phyloP scores from a whole-genome alignment of 2,888 invertebrate genomes.

The Spodoptera picta region DNA sequence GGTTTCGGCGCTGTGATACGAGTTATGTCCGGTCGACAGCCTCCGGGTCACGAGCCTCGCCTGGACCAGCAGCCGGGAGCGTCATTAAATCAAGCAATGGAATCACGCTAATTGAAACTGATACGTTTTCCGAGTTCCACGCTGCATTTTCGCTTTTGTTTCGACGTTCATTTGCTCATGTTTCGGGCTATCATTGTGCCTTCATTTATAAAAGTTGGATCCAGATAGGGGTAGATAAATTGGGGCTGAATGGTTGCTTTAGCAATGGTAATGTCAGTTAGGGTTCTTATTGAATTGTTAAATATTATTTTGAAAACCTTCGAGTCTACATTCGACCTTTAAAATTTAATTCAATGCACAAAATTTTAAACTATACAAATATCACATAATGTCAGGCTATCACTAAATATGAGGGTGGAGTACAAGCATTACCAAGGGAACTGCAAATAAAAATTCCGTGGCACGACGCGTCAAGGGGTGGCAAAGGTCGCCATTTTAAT shows the following conservation, averaged over 20 bases:
- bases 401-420: constrained; percentile 24
- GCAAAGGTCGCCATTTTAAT: constrained; percentile 43
- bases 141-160: constrained; percentile 10
- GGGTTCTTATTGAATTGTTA: constrained; percentile 1
- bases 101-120: constrained; percentile 47
- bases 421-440: constrained; percentile 23
- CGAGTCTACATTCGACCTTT: background rate
- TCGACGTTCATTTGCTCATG: constrained; percentile 18
- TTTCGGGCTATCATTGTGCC: constrained; percentile 26
- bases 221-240: constrained; percentile 14
- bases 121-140: constrained; percentile 23
- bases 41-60: constrained; percentile 46
- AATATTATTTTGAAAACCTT: background rate
- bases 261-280: constrained; percentile 16
- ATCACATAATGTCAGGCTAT: constrained; percentile 6
- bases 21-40: constrained; percentile 52
- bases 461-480: constrained; percentile 31
- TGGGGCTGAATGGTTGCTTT: constrained; percentile 7
- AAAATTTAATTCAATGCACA: background rate
- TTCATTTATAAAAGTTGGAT: constrained; percentile 32
- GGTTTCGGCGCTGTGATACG: constrained; percentile 30
- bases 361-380: constrained; percentile 6
- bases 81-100: constrained; percentile 21
- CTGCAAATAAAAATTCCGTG: constrained; percentile 40
- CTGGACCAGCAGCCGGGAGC: constrained; percentile 4